Evolutionary conservation across 2,797 vertebrate species (phyloP).

Genomic region (Aratinga solstitialis): DNA sequence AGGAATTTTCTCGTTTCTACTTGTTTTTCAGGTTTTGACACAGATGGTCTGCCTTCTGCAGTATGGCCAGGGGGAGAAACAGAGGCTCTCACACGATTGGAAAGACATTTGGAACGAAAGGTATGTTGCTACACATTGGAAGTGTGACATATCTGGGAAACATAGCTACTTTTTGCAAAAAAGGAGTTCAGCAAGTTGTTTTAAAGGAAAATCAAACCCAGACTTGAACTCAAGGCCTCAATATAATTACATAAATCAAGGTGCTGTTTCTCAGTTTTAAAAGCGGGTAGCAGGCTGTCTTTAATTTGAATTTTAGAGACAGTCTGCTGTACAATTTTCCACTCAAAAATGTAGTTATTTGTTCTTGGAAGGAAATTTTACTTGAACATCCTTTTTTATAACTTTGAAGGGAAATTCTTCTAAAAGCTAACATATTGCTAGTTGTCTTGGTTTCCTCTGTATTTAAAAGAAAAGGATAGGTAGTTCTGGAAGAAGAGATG

Average conservation of each 20-base stretch:
- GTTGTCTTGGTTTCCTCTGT: neutral
- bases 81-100: conserved; percentile 90
- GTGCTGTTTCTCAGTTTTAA: neutral
- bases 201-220: neutral
- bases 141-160: neutral
- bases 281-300: neutral
- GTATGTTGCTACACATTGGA: conserved; percentile 64
- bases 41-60: conserved; percentile 87
- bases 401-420: neutral
- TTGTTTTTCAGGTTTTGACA: conserved; percentile 88
- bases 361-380: neutral
- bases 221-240: neutral
- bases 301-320: neutral
- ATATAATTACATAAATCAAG: neutral
- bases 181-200: neutral
- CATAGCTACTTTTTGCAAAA: neutral
- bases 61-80: conserved; percentile 96
- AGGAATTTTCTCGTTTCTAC: neutral
- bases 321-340: neutral
- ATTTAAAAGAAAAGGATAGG: neutral
- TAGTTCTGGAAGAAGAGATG: neutral
- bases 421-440: neutral
- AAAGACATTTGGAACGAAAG: conserved; percentile 94
- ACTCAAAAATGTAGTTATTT: neutral
- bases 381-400: neutral